These are phyloP conservation scores for Melolontha melolontha DNA, from an alignment of 2,888 invertebrate species.

Conservation along the genomic window DNA sequence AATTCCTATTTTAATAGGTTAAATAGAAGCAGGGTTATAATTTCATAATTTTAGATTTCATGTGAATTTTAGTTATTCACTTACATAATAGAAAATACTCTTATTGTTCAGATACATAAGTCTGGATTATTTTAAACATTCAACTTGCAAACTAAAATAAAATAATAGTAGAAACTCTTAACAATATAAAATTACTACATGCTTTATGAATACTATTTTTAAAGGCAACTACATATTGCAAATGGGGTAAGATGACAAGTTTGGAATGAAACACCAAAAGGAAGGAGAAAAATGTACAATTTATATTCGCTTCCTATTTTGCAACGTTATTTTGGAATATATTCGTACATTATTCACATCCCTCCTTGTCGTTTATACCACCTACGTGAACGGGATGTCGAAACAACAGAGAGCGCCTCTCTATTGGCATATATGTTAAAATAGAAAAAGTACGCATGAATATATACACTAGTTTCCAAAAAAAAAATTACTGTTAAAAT, in stretches of 20 bases:
- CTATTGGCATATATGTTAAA: slow-evolving; percentile 23
- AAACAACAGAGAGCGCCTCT: slow-evolving; percentile 33
- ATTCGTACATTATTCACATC: slow-evolving; percentile 47
- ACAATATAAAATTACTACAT: slow-evolving; percentile 5
- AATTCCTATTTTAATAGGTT: no score
- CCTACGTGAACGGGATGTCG: slow-evolving; percentile 47
- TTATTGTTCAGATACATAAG: no score
- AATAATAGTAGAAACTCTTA: not conserved
- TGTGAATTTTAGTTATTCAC: no score
- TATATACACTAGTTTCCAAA: slow-evolving; percentile 1
- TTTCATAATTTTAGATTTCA: no score
- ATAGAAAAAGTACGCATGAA: not conserved
- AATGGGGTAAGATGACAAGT: slow-evolving; percentile 20
- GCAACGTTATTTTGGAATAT: slow-evolving; percentile 46
- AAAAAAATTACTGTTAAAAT: no score
- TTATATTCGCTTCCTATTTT: slow-evolving; percentile 47
- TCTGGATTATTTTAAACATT: no score
- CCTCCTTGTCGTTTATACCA: slow-evolving; percentile 46
- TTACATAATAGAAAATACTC: no score
- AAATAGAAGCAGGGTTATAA: no score
- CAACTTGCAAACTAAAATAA: no score
- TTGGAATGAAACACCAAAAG: slow-evolving; percentile 17
- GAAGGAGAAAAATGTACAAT: slow-evolving; percentile 44
- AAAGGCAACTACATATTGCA: slow-evolving; percentile 19
- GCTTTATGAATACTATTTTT: slow-evolving; percentile 21